Percentiles rank a stretch among this genome's conserved stretches.
Conservation (phyloP, 2,113 vertebrate species). For the Silurus asotus region DNA sequence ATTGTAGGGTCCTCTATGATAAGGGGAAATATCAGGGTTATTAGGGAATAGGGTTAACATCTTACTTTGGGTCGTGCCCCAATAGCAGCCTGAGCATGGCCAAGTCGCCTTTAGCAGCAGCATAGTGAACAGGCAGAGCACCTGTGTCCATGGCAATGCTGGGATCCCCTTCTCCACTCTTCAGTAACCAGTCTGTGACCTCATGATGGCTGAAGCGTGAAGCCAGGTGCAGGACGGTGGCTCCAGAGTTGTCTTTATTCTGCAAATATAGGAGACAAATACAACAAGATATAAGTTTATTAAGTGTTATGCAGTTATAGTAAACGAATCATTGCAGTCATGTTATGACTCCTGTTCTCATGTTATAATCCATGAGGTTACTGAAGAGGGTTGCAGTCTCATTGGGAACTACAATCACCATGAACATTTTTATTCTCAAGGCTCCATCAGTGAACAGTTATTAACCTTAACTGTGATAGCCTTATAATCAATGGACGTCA, state of each 20-base stretch:
- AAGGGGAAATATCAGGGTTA: no score
- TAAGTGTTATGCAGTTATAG: background rate
- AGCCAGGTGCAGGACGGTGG: constrained; percentile 92
- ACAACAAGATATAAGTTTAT: background rate
- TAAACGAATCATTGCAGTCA: background rate
- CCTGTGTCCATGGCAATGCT: constrained; percentile 84
- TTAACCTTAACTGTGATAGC: no score
- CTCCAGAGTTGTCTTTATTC: constrained; percentile 92
- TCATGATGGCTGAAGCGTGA: constrained; percentile 93
- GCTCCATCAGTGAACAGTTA: no score
- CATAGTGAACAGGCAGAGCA: constrained; percentile 90
- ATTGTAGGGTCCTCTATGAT: no score
- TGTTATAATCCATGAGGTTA: no score
- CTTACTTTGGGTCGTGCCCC: constrained; percentile 88
- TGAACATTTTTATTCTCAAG: no score
- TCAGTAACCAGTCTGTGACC: constrained; percentile 89
- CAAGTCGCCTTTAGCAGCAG: constrained; percentile 96
- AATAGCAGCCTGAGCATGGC: constrained; percentile 86
- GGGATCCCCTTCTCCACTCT: constrained; percentile 81
- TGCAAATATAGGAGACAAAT: constrained; percentile 60
- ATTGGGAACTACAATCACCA: no score
- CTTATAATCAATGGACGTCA: no score
- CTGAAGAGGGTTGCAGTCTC: no score
- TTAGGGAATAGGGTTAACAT: background rate
- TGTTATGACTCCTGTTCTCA: no score